Evolutionary conservation across 2,113 vertebrate species (phyloP).

Genomic region (Ictidomys tridecemlineatus): DNA sequence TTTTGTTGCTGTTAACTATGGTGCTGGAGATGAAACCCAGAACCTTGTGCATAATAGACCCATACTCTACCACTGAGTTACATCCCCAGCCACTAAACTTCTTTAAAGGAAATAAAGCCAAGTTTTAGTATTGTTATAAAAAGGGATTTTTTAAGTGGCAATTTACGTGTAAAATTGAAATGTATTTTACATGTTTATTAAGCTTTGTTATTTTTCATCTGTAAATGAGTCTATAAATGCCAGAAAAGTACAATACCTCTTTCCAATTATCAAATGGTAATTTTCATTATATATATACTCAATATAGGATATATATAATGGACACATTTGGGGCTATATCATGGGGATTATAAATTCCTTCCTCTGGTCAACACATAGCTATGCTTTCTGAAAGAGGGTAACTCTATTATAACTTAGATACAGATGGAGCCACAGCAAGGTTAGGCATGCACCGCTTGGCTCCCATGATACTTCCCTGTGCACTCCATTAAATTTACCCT

Average conservation of each 20-base stretch:
- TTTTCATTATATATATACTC: background rate
- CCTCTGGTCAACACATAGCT: background rate
- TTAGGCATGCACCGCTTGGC: background rate
- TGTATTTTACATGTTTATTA: slow-evolving; percentile 4
- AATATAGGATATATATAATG: background rate
- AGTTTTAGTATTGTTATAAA: background rate
- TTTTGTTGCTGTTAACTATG: too few species aligned
- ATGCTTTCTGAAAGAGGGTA: background rate
- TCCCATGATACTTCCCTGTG: background rate
- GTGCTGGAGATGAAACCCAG: background rate
- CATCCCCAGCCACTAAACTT: background rate
- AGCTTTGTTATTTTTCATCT: slow-evolving; percentile 21
- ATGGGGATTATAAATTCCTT: background rate
- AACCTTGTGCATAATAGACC: background rate
- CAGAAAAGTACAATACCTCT: background rate
- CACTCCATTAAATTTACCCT: background rate
- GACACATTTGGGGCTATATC: background rate
- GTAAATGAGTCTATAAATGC: background rate
- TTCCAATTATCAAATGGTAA: background rate
- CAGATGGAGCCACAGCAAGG: background rate
- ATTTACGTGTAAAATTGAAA: slow-evolving; percentile 25
- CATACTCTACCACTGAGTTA: background rate
- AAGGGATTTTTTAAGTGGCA: background rate
- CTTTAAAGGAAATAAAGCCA: slow-evolving; percentile 4
- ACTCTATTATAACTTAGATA: background rate